Base-by-base conservation (phyloP, 1,140 invertebrate genomes). In the Drosophila fuyamai region DNA sequence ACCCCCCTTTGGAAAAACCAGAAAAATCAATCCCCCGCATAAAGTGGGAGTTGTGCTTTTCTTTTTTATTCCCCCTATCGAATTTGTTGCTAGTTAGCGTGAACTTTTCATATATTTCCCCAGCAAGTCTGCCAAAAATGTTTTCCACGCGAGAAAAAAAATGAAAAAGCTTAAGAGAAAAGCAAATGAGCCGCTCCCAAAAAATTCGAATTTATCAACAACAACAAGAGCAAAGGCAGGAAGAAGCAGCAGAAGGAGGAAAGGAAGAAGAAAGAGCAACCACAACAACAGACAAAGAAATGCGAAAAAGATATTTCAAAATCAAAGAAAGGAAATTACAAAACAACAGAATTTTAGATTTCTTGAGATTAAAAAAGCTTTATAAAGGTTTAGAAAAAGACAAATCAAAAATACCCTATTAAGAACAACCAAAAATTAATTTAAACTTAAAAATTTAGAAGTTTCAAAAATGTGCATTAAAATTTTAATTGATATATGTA, bases 11-110 rank as follows among this genome's bases (percentile, higher is more conserved):
- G 59, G 12, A 12, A 50, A 59, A 23, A 8, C 65, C 75, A 81
- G 74, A 77, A 89, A 83, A 89, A 84, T 75, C 80, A 89, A 80
- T 78, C 65, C 60, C 62, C 62, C 65, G 29, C 56, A 53, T n/a
- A 78, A 78, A 18, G 53, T 76, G 73, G 73, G 51, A 70, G 73
- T 38, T 55, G 51, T 10, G 40, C 41, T 77, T 38, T 44, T 61
- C 36, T 40, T 36, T 41, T 29, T 18, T 32, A 13, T 9, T n/a
- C 36, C 5, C 27, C 12, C 12, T 3, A 2, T 10, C 38, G 14
- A 62, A 68, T 68, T 79, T 79, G 46, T 65, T 66, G 32, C 43
- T 63, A 75, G 59, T 57, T 55, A 50, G 60, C 61, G 23, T 68
- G 23, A 66, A 63, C 56, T 71, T 79, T 68, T 60, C 36, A 10